Evolutionary conservation across 2,888 invertebrate genomes (phyloP).

Genomic region (Eugnorisma glareosa): DNA sequence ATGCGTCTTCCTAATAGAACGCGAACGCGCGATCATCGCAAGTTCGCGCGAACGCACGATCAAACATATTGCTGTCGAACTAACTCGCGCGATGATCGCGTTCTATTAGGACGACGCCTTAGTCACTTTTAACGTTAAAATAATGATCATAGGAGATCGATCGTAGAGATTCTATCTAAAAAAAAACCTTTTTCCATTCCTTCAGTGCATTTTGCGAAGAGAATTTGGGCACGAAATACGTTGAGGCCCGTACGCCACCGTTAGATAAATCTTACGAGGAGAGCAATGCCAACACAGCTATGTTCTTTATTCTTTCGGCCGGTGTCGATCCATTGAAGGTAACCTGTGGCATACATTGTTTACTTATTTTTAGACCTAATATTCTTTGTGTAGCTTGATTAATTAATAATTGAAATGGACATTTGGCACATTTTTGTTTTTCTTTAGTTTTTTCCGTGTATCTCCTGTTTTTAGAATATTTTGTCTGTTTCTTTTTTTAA

Average conservation of each 20-base stretch:
- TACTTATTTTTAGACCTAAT: not conserved
- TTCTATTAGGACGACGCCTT: too few species aligned
- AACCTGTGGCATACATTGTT: conserved; percentile 39
- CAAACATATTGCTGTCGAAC: too few species aligned
- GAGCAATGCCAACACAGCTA: conserved; percentile 95
- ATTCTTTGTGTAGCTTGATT: not conserved
- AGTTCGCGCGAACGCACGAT: too few species aligned
- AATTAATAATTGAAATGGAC: not conserved
- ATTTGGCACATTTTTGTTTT: not conserved
- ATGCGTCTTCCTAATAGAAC: too few species aligned
- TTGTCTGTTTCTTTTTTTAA: not conserved
- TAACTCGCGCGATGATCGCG: too few species aligned
- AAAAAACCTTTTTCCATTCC: conserved; percentile 13
- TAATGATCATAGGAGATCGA: not conserved
- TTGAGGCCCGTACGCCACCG: conserved; percentile 94
- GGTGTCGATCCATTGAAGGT: conserved; percentile 98
- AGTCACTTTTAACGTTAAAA: not conserved
- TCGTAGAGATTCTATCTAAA: not conserved
- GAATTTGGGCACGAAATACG: conserved; percentile 95
- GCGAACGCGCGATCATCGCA: too few species aligned
- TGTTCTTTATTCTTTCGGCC: conserved; percentile 98
- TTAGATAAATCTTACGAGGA: conserved; percentile 97
- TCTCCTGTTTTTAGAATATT: not conserved
- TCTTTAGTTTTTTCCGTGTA: not conserved
- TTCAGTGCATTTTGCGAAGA: conserved; percentile 96